phyloP scores from a whole-genome alignment of 1,140 invertebrate genomes.

The Gryon sp. region DNA sequence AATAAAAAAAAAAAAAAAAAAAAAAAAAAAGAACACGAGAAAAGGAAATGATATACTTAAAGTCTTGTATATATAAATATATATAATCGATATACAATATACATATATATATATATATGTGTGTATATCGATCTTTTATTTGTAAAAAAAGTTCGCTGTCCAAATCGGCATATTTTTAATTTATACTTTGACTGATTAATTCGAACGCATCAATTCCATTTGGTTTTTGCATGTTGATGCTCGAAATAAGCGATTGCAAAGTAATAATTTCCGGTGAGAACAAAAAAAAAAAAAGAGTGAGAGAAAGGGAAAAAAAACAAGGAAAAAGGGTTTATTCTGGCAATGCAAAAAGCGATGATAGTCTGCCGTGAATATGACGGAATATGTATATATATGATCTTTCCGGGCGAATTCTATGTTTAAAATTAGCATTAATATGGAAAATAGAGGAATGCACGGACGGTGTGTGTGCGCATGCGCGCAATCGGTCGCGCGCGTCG shows the following conservation, averaged over 20 bases:
- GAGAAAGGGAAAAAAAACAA: too few species aligned
- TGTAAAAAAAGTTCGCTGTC: too few species aligned
- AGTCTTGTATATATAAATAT: too few species aligned
- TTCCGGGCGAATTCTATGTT: conserved; percentile 67
- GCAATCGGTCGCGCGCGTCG: not conserved
- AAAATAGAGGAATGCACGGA: conserved; percentile 60
- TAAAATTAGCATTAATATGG: conserved; percentile 76
- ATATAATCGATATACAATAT: too few species aligned
- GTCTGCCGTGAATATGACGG: conserved; percentile 33
- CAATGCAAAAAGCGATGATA: conserved; percentile 18
- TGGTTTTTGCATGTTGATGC: conserved; percentile 40
- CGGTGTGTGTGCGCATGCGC: conserved; percentile 20
- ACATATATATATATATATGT: too few species aligned
- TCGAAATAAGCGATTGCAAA: conserved; percentile 41
- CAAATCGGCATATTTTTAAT: too few species aligned
- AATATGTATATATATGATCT: conserved; percentile 24
- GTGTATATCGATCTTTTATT: too few species aligned
- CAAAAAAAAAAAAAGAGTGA: conserved; percentile 8
- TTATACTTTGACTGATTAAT: conserved; percentile 42
- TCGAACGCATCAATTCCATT: conserved; percentile 17
- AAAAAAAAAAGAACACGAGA: too few species aligned
- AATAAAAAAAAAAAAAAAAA: too few species aligned
- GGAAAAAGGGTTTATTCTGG: too few species aligned
- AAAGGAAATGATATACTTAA: too few species aligned
- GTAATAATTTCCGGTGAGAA: conserved; percentile 49